These are phyloP conservation scores for Magallana nippona DNA, from an alignment of 2,888 invertebrate genomes.

Conservation along the genomic window DNA sequence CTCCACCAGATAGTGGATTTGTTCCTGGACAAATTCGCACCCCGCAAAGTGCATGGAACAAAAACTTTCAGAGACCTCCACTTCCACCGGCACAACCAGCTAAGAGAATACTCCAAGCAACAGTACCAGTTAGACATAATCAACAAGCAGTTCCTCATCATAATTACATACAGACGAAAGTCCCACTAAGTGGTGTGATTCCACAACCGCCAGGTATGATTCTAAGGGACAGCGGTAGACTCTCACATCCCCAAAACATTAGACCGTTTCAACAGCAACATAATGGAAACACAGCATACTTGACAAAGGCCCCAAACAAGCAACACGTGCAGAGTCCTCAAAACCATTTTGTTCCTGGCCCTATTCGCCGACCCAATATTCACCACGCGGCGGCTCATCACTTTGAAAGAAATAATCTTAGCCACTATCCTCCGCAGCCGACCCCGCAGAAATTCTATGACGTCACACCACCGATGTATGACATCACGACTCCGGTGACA, in stretches of 20 bases:
- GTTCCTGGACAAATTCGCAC: neutral
- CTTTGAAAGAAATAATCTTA: neutral
- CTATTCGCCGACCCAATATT: neutral
- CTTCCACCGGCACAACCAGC: neutral
- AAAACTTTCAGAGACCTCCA: neutral
- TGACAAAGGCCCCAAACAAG: slow-evolving; percentile 9
- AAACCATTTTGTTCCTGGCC: neutral
- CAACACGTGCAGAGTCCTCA: neutral
- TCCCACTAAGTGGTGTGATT: neutral
- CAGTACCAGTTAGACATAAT: neutral
- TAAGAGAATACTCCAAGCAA: neutral
- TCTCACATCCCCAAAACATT: neutral
- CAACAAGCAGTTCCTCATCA: neutral
- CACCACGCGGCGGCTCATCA: neutral
- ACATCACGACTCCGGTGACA: neutral
- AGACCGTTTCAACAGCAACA: neutral
- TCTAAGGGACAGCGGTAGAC: neutral
- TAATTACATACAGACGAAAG: slow-evolving; percentile 10
- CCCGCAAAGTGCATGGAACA: neutral
- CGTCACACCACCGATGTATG: neutral
- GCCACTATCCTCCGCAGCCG: neutral
- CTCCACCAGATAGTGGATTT: neutral
- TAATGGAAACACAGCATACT: neutral
- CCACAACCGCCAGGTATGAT: neutral
- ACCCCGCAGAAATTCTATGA: neutral